These are phyloP conservation scores for Ceratoteleas bidentatus DNA, from an alignment of 1,140 invertebrate species.

Conservation along the genomic window DNA sequence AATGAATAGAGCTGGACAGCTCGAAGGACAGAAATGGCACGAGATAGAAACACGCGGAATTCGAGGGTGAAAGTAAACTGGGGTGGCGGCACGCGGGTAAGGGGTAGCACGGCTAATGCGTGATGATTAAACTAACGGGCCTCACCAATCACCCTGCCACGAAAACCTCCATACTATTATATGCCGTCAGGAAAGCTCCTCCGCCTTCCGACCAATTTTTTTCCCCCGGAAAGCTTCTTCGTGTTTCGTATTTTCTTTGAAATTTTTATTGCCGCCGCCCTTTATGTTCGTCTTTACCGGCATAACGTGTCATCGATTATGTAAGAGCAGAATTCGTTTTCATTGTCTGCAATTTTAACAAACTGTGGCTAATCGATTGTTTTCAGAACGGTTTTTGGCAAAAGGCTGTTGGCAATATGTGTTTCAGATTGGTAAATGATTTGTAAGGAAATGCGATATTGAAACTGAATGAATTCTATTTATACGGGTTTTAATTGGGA, in stretches of 20 bases:
- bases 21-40: constrained; percentile 66
- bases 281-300: constrained; percentile 12
- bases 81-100: constrained; percentile 68
- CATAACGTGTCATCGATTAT: constrained; percentile 25
- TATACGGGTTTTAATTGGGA: too few species aligned
- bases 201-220: constrained; percentile 64
- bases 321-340: background rate
- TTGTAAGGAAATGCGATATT: too few species aligned
- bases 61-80: constrained; percentile 77
- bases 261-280: constrained; percentile 39
- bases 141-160: constrained; percentile 80
- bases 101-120: constrained; percentile 79
- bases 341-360: background rate
- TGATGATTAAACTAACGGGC: constrained; percentile 81
- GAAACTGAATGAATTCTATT: too few species aligned
- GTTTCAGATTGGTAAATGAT: too few species aligned
- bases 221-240: constrained; percentile 41
- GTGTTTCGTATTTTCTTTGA: constrained; percentile 48
- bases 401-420: too few species aligned
- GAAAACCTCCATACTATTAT: constrained; percentile 71
- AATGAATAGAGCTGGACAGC: constrained; percentile 62
- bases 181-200: constrained; percentile 53
- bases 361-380: background rate
- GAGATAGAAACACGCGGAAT: constrained; percentile 73
- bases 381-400: background rate